Evolutionary conservation across 2,888 invertebrate genomes (phyloP), one percentile per base, ranked within the genome.

Genomic region (Margaritifera margaritifera): DNA sequence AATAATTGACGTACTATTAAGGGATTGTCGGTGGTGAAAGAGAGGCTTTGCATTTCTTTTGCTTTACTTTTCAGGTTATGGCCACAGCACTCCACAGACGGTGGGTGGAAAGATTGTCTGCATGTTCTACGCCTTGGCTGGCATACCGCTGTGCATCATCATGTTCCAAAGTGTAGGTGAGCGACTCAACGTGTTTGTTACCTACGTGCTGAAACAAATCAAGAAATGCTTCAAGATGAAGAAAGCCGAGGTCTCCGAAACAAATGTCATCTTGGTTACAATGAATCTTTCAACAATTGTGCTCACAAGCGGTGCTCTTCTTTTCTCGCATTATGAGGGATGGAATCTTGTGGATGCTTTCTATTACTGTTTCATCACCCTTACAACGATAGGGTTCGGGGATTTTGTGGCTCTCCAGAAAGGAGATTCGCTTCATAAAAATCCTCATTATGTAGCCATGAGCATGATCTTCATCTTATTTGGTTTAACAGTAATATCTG

Each of bases 101-200:
- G 93, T 95, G 80, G 95, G 96, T 71, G 99, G 99, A n/a, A 99
- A 99, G 91, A 92, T 97, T 81, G 99, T 99, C 92, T 99, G 99
- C 84, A 99, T 99, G 97, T 87, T 90, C 68, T 92, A 91, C 82
- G 91, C 92, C 4, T 83, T 98, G 87, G 95, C 97, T 71, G 98
- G 98, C 6, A 99, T 99, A 76, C 98, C 98, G 0, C 91, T 99
- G 27, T 98, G 98, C 1, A 92, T 99, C 71, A 96, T 99, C 53
- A 99, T 99, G 98, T 99, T 99, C 91, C 99, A 99, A 90, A 97
- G 97, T 86, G 99, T 99, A 78, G 99, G 99, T 85, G 99, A 99
- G 90, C 94, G 99, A 78, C 92, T 99, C 69, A 99, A 99, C 90
- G 98, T 98, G 89, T 96, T 99, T 83, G 97, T 98, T 0, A 98